Conservation (phyloP, 2,888 invertebrate species). For the Nesidiocoris tenuis region DNA sequence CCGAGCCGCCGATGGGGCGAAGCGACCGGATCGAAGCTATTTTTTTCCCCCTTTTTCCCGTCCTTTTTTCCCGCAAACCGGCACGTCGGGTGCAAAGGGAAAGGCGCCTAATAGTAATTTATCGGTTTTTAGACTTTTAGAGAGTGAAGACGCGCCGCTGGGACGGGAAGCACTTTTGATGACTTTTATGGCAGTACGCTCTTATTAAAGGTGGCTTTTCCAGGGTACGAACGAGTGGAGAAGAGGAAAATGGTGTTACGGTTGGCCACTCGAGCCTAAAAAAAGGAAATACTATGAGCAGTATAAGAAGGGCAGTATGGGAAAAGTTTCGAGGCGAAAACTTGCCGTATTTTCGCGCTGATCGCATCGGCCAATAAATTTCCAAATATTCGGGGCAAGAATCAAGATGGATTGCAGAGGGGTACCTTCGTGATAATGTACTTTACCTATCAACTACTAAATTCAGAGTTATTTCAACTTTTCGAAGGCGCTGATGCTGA, state of each 20-base stretch:
- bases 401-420: too few species aligned
- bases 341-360: too few species aligned
- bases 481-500: too few species aligned
- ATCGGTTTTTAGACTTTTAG: constrained; percentile 13
- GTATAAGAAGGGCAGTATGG: too few species aligned
- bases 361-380: too few species aligned
- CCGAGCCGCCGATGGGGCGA: background rate
- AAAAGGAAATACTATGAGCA: too few species aligned
- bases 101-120: constrained; percentile 23
- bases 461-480: too few species aligned
- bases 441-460: too few species aligned
- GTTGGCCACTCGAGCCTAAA: too few species aligned
- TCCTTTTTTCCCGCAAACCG: background rate
- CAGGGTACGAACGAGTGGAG: background rate
- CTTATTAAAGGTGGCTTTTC: background rate
- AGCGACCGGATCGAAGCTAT: background rate
- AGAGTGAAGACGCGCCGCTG: background rate
- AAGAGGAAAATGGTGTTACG: background rate
- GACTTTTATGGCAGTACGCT: background rate
- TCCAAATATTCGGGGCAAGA: too few species aligned
- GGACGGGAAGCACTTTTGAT: background rate
- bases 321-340: too few species aligned
- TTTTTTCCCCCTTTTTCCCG: background rate
- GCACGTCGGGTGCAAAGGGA: background rate
- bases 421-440: too few species aligned